Percentiles rank a stretch among this genome's conserved stretches.
These are phyloP conservation scores for Ptychochromis oligacanthus DNA, from an alignment of 2,113 vertebrate genomes.

Conservation along the genomic window DNA sequence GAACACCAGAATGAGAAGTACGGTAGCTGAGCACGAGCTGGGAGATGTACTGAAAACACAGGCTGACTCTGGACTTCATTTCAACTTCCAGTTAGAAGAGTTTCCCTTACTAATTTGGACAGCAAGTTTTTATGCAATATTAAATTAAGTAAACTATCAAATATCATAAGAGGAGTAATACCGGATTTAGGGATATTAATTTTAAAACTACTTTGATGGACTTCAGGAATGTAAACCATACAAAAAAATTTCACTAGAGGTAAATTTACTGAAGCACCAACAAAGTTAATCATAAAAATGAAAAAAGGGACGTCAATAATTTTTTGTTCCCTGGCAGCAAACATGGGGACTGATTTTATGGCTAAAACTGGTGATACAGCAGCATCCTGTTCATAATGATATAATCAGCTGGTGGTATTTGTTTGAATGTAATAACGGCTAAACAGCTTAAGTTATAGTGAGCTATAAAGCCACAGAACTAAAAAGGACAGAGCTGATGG, in stretches of 20 bases:
- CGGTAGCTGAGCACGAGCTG: accelerated
- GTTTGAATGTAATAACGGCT: too few species aligned
- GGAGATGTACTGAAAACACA: background rate
- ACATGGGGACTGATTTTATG: too few species aligned
- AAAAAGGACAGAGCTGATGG: background rate
- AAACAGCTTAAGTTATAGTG: too few species aligned
- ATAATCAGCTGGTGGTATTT: background rate
- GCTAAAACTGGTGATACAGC: background rate
- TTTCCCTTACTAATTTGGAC: accelerated
- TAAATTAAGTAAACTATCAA: background rate
- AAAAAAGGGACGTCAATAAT: too few species aligned
- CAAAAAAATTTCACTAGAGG: background rate
- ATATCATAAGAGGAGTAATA: accelerated
- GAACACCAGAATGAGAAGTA: background rate
- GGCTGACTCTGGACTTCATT: background rate
- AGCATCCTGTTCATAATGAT: background rate
- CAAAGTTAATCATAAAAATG: too few species aligned
- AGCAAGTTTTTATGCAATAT: background rate
- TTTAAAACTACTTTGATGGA: background rate
- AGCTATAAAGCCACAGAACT: background rate
- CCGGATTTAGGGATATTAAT: background rate
- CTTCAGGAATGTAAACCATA: background rate
- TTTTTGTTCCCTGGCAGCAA: too few species aligned
- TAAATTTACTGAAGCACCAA: background rate
- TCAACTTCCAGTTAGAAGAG: background rate